Conservation (phyloP, 2,888 invertebrate species). For the Cephus sareptanus region DNA sequence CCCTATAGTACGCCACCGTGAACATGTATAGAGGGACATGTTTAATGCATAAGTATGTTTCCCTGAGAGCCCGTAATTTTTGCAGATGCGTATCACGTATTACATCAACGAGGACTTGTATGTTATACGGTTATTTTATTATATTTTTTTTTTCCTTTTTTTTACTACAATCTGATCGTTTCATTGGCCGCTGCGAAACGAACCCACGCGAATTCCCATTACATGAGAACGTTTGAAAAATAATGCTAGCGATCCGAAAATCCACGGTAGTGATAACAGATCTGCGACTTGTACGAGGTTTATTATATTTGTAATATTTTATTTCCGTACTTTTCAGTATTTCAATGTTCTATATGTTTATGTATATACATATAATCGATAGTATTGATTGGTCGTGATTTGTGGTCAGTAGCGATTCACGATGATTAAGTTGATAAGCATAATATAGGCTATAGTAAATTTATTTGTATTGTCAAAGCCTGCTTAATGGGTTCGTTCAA, state of each 20-base stretch:
- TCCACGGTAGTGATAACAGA: too few relatives aligned
- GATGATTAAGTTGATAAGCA: not conserved
- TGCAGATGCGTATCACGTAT: not conserved
- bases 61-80: not conserved
- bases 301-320: not conserved
- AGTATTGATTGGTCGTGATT: not conserved
- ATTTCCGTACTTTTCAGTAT: not conserved
- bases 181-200: not conserved
- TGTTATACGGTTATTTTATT: not conserved
- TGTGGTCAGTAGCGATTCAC: not conserved
- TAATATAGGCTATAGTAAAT: not conserved
- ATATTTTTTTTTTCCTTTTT: not conserved
- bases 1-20: not conserved
- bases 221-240: conserved; percentile 25
- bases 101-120: not conserved
- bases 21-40: not conserved
- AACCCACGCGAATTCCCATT: conserved; percentile 19
- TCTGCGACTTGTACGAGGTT: too few relatives aligned
- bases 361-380: not conserved
- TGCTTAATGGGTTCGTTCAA: not conserved
- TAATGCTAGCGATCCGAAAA: not conserved
- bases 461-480: not conserved
- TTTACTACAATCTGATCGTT: not conserved
- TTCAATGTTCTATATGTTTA: not conserved
- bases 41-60: not conserved